These are phyloP conservation scores for Tribolium castaneum DNA, from an alignment of 1,140 invertebrate genomes.

Conservation along the genomic window DNA sequence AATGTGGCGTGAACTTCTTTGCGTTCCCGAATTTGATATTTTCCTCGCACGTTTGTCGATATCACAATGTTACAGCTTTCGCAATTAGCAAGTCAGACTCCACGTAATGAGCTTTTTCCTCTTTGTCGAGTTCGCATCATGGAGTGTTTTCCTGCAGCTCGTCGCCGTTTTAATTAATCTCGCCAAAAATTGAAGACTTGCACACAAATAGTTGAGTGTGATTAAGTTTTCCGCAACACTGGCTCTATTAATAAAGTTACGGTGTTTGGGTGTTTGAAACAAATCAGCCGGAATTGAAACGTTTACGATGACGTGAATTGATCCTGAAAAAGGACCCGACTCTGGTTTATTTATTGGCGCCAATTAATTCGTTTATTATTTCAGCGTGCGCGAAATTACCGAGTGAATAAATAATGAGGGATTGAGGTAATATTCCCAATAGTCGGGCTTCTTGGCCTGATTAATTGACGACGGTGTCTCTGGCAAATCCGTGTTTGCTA, in stretches of 20 bases:
- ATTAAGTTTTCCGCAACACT: neutral
- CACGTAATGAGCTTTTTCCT: neutral
- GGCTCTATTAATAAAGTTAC: slow-evolving; percentile 21
- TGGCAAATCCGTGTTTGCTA: neutral
- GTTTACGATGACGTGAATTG: slow-evolving; percentile 24
- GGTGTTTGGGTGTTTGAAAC: slow-evolving; percentile 13
- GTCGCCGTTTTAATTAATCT: neutral
- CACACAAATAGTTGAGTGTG: neutral
- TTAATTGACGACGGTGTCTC: neutral
- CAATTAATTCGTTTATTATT: too few relatives aligned
- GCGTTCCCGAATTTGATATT: neutral
- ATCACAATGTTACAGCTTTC: neutral
- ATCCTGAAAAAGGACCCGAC: neutral
- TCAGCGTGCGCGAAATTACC: too few relatives aligned
- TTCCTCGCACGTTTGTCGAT: too few relatives aligned
- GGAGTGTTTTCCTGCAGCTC: neutral
- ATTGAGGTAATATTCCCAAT: neutral
- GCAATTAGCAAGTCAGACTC: neutral
- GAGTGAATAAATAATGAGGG: neutral
- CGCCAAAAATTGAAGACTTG: too few relatives aligned
- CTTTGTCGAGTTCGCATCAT: neutral
- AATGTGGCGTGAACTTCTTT: neutral
- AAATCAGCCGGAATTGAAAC: slow-evolving; percentile 22
- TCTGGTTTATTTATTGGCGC: too few relatives aligned
- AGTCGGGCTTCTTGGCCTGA: neutral